Evolutionary conservation across 1,140 invertebrate genomes (phyloP).

Genomic region (Oreohelix idahoensis): DNA sequence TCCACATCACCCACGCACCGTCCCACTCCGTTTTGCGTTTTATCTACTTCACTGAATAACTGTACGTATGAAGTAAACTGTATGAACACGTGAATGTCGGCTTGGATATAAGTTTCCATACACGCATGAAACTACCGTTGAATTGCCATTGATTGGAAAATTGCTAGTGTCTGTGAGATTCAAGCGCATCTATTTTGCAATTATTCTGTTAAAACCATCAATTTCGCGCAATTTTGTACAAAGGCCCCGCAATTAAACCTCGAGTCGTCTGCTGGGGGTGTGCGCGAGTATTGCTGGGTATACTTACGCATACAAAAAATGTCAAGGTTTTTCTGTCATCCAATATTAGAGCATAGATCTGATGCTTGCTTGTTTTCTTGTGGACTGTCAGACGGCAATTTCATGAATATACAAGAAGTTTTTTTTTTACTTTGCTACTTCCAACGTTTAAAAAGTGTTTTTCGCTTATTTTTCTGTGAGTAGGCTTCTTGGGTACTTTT

Average conservation of each 20-base stretch:
- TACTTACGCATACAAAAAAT: background rate
- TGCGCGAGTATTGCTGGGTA: background rate
- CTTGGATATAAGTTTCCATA: background rate
- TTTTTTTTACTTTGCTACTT: too few relatives aligned
- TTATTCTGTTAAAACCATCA: constrained; percentile 7
- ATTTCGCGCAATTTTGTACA: constrained; percentile 8
- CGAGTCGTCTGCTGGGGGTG: background rate
- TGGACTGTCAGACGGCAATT: too few relatives aligned
- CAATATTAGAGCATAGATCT: background rate
- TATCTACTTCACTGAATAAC: background rate
- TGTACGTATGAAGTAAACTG: background rate
- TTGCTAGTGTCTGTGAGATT: background rate
- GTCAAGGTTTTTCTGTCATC: background rate
- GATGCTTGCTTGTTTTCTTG: too few relatives aligned
- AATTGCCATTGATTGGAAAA: background rate
- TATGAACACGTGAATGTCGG: background rate
- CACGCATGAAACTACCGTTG: background rate
- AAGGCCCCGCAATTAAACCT: background rate
- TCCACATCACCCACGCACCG: background rate
- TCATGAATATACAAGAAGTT: too few relatives aligned
- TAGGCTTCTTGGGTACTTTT: too few relatives aligned
- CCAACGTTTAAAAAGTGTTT: too few relatives aligned
- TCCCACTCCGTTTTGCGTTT: background rate
- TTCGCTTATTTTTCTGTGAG: too few relatives aligned
- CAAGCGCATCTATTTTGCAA: background rate